Conservation (phyloP, 2,113 vertebrate genomes). For the Nothobranchius furzeri region DNA sequence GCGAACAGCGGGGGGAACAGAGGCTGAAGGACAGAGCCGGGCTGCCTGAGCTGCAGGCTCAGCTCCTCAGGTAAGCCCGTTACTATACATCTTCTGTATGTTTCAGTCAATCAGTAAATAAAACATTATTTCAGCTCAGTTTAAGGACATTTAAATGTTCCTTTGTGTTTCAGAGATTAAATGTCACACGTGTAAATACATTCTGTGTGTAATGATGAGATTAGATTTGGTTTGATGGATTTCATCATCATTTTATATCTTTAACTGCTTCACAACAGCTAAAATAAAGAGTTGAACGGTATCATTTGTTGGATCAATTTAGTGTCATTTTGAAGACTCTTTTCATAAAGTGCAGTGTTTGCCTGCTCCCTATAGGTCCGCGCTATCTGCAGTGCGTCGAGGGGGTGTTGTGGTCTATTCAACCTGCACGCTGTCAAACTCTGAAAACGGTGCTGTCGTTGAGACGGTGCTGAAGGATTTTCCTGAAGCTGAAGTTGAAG, state of each 20-base stretch:
- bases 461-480: conserved; percentile 78
- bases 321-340: conserved; percentile 4
- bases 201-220: not conserved
- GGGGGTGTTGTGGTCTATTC: conserved; percentile 92
- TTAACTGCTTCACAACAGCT: not conserved
- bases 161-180: too few relatives aligned
- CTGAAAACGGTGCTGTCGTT: conserved; percentile 89
- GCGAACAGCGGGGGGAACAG: conserved; percentile 69
- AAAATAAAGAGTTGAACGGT: not conserved
- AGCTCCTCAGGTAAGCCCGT: conserved; percentile 71
- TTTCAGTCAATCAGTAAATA: not conserved
- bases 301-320: not conserved
- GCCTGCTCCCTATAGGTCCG: conserved; percentile 81
- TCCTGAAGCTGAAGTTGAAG: conserved; percentile 77
- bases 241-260: not conserved
- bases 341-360: conserved; percentile 14
- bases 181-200: not conserved
- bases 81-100: not conserved
- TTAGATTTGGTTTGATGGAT: not conserved
- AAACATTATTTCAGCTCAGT: not conserved
- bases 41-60: conserved; percentile 74
- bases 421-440: conserved; percentile 90
- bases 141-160: not conserved
- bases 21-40: conserved; percentile 68
- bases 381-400: conserved; percentile 85